Evolutionary conservation across 2,113 vertebrate genomes (phyloP).

Genomic region (Phrynocephalus versicolor): DNA sequence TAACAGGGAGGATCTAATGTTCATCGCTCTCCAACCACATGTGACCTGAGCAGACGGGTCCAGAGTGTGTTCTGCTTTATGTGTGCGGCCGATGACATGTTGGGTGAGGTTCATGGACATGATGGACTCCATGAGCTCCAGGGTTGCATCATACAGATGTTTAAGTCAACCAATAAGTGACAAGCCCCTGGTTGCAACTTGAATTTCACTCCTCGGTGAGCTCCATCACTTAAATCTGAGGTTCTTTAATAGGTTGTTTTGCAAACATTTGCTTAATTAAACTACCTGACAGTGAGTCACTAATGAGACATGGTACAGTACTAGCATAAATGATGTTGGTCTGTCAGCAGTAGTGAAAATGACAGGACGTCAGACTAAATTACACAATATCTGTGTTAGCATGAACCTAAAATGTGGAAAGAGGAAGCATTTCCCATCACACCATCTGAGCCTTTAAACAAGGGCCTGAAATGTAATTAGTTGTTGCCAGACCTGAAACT

Average conservation of each 20-base stretch:
- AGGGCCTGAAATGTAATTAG: neutral
- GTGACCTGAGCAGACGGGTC: no score
- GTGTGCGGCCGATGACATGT: no score
- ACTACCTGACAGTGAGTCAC: conserved; percentile 46
- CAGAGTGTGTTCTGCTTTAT: no score
- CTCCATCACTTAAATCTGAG: conserved; percentile 49
- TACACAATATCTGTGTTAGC: neutral
- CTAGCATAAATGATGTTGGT: conserved; percentile 36
- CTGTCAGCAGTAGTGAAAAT: neutral
- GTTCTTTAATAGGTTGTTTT: conserved; percentile 51
- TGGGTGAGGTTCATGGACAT: no score
- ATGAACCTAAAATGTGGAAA: conserved; percentile 38
- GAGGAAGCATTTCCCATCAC: conserved; percentile 30
- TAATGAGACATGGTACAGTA: conserved; percentile 34
- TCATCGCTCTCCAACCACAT: no score
- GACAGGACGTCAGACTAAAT: neutral
- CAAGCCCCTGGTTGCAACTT: conserved; percentile 55
- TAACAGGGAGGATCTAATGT: no score
- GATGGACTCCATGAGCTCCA: no score
- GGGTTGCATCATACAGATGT: conserved; percentile 13
- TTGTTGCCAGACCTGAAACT: conserved; percentile 25
- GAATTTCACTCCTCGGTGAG: conserved; percentile 44
- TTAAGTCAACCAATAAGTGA: conserved; percentile 43
- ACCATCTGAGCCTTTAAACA: neutral
- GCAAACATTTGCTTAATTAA: conserved; percentile 56